Percentiles rank a stretch among this genome's conserved stretches.
Evolutionary conservation across 1,140 invertebrate species (phyloP).

Genomic region (Steinernema khuongi): DNA sequence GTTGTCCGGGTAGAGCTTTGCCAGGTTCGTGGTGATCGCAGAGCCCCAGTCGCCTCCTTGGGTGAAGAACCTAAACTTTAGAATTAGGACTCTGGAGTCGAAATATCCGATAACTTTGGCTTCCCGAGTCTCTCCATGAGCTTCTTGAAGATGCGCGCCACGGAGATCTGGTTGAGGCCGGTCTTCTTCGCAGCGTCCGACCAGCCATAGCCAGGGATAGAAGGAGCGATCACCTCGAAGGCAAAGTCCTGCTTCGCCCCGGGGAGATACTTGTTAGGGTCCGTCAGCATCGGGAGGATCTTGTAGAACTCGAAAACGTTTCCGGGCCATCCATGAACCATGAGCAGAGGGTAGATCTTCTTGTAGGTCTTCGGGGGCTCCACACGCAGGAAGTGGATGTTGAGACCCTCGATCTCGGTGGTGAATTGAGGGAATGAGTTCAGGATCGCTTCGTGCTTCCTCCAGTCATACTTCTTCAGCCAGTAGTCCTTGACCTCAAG

Average conservation of each 20-base stretch:
- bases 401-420: slow-evolving; percentile 68
- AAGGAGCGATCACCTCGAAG: slow-evolving; percentile 74
- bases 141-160: slow-evolving; percentile 72
- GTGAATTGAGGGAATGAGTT: slow-evolving; percentile 72
- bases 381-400: slow-evolving; percentile 49
- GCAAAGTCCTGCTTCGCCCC: slow-evolving; percentile 64
- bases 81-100: background rate
- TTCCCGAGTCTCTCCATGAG: slow-evolving; percentile 75
- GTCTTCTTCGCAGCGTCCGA: slow-evolving; percentile 67
- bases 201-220: slow-evolving; percentile 77
- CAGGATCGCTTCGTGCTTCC: slow-evolving; percentile 66
- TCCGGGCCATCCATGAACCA: slow-evolving; percentile 85
- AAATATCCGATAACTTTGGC: slow-evolving; percentile 64
- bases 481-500: slow-evolving; percentile 71
- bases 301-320: slow-evolving; percentile 79
- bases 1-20: slow-evolving; percentile 69
- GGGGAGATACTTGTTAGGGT: slow-evolving; percentile 59
- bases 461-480: slow-evolving; percentile 72
- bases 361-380: slow-evolving; percentile 49
- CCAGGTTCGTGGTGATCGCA: slow-evolving; percentile 62
- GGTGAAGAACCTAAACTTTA: no score
- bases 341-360: slow-evolving; percentile 65
- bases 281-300: slow-evolving; percentile 69
- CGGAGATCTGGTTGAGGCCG: slow-evolving; percentile 64
- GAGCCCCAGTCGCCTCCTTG: slow-evolving; percentile 74